Conservation (phyloP, 2,113 vertebrate species). For the Malaclemys terrapin region DNA sequence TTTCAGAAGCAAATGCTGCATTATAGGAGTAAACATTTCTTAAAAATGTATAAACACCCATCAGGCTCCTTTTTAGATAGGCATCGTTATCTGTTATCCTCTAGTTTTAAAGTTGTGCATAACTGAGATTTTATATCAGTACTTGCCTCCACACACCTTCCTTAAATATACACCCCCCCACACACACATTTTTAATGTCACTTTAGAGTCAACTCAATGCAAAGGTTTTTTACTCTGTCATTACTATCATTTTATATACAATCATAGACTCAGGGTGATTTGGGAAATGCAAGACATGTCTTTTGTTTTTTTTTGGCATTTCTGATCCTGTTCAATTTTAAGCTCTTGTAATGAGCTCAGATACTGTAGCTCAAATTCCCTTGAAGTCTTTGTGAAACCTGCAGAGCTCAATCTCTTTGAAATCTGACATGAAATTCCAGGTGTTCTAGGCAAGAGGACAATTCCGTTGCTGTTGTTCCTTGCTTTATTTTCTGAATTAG, state of each 20-base stretch:
- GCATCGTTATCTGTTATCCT: background rate
- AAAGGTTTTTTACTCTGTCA: slow-evolving; percentile 38
- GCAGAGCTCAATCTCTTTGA: slow-evolving; percentile 70
- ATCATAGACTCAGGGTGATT: slow-evolving; percentile 55
- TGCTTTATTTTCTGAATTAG: background rate
- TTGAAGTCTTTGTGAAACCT: slow-evolving; percentile 64
- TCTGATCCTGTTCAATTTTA: slow-evolving; percentile 64
- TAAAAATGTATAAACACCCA: background rate
- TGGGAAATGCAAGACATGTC: slow-evolving; percentile 48
- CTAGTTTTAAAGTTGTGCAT: rapidly evolving
- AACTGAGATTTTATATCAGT: background rate
- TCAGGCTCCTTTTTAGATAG: background rate
- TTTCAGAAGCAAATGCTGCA: background rate
- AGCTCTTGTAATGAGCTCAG: slow-evolving; percentile 66
- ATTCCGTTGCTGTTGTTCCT: slow-evolving; percentile 19
- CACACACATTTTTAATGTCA: background rate
- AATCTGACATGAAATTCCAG: slow-evolving; percentile 44
- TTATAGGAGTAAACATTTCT: slow-evolving; percentile 20
- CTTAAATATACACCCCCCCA: background rate
- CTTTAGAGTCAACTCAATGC: slow-evolving; percentile 6
- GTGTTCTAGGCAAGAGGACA: background rate
- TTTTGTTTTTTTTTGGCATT: slow-evolving; percentile 68
- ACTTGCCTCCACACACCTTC: background rate
- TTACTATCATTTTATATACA: slow-evolving; percentile 53
- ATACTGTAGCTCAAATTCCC: slow-evolving; percentile 50